A percentile compares a stretch with the other conserved stretches of the same genome.
phyloP scores from a whole-genome alignment of 2,797 vertebrate species.

The Rhinoraja longicauda region DNA sequence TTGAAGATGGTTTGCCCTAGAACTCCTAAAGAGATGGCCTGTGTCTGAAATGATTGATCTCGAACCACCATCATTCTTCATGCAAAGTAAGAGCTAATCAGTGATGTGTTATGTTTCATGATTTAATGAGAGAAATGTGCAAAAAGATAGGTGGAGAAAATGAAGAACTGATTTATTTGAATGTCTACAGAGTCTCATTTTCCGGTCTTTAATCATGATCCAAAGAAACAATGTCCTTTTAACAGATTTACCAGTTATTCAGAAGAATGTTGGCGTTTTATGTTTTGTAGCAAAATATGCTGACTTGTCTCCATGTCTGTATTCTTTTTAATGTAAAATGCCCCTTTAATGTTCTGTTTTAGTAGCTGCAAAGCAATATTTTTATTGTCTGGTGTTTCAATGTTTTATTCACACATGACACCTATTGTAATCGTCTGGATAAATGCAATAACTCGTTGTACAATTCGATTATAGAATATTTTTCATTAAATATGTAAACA shows the following conservation, averaged over 20 bases:
- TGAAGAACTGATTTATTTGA: not conserved
- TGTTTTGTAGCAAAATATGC: not conserved
- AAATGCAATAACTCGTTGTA: not conserved
- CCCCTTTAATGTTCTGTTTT: not conserved
- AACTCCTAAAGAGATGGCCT: too few species aligned
- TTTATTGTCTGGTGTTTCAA: not conserved
- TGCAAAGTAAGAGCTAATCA: too few species aligned
- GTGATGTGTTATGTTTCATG: not conserved
- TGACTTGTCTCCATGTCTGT: not conserved
- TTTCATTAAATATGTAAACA: not conserved
- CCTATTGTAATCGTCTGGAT: not conserved
- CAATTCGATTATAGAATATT: not conserved
- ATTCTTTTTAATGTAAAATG: not conserved
- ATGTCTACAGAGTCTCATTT: not conserved
- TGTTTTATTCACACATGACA: not conserved
- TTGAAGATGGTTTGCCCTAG: too few species aligned
- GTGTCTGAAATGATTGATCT: too few species aligned
- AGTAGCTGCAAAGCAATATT: not conserved
- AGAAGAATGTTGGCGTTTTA: not conserved
- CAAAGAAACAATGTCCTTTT: not conserved
- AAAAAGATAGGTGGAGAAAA: not conserved
- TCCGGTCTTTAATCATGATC: not conserved
- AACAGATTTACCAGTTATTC: not conserved
- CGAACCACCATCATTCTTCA: too few species aligned
- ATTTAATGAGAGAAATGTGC: conserved; percentile 6